Percentiles rank a stretch among this genome's conserved stretches.
Conservation (phyloP, 2,113 vertebrate genomes). For the Centropus unirufus region DNA sequence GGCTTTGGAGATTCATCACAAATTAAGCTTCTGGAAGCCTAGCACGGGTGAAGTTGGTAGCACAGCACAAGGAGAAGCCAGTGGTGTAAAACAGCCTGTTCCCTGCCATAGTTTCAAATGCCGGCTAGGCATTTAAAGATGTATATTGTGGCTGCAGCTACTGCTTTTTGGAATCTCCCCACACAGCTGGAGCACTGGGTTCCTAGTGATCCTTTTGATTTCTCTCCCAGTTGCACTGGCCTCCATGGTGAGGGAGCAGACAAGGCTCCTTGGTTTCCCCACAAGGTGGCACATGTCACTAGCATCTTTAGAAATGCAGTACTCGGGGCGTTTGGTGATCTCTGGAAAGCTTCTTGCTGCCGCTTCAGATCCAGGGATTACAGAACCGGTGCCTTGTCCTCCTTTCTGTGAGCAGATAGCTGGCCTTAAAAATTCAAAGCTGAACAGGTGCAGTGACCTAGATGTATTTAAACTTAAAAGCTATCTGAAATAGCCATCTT, state of each 20-base stretch:
- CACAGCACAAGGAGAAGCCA: background rate
- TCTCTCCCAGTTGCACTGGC: background rate
- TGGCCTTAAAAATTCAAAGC: constrained; percentile 14
- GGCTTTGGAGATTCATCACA: background rate
- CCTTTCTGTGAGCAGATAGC: background rate
- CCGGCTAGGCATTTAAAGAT: background rate
- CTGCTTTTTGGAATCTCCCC: background rate
- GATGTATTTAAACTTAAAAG: constrained; percentile 20
- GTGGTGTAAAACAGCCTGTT: background rate
- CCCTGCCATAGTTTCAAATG: background rate
- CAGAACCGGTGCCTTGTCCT: background rate
- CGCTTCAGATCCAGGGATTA: constrained; percentile 7
- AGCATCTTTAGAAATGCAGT: background rate
- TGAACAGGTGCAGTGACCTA: constrained; percentile 49
- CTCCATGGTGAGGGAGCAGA: background rate
- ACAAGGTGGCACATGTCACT: constrained; percentile 64
- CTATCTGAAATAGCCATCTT: constrained; percentile 11
- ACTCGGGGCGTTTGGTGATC: background rate
- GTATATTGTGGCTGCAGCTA: background rate
- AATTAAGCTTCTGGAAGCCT: background rate
- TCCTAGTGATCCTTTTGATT: background rate
- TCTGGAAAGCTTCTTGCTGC: constrained; percentile 19
- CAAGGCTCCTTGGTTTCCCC: constrained; percentile 27
- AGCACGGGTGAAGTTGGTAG: background rate
- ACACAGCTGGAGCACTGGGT: background rate